Evolutionary conservation across 2,113 vertebrate genomes (phyloP).

Genomic region (Vombatus ursinus): DNA sequence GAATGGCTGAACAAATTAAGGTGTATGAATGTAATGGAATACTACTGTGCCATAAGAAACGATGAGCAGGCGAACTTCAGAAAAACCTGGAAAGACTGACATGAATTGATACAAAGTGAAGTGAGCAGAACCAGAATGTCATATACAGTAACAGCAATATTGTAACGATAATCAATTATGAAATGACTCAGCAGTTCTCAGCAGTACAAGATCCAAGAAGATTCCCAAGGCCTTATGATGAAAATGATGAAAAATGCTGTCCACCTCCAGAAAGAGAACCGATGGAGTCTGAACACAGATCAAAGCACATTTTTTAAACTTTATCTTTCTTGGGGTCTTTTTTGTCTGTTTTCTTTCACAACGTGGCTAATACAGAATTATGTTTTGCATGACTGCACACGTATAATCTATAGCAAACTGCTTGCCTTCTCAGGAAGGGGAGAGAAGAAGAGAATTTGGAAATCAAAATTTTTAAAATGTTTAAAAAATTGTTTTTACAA

Average conservation of each 20-base stretch:
- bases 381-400: neutral
- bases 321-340: neutral
- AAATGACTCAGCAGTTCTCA: neutral
- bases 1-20: neutral
- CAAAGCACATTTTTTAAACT: neutral
- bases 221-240: neutral
- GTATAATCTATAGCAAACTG: neutral
- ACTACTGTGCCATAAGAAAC: neutral
- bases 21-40: neutral
- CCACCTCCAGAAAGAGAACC: neutral
- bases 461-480: neutral
- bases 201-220: neutral
- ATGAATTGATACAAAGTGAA: neutral
- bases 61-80: neutral
- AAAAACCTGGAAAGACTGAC: neutral
- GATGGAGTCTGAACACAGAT: neutral
- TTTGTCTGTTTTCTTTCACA: neutral
- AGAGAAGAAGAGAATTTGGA: neutral
- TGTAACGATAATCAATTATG: neutral
- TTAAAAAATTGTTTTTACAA: neutral
- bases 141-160: neutral
- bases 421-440: neutral
- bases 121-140: neutral
- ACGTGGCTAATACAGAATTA: neutral
- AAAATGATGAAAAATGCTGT: neutral